Conservation (phyloP, 2,797 vertebrate genomes). For the Cuniculus paca region DNA sequence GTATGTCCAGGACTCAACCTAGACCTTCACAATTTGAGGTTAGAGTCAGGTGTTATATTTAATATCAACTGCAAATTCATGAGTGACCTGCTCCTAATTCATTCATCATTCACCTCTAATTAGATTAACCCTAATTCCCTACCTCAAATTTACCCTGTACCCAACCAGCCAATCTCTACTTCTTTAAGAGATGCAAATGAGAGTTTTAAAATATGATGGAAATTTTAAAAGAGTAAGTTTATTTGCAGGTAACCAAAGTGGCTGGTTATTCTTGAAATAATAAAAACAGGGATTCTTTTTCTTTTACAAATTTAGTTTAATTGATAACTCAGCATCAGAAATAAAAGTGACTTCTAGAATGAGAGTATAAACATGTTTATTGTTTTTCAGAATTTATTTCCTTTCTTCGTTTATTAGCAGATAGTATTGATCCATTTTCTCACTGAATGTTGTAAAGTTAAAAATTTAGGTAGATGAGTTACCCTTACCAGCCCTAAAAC, state of each 20-base stretch:
- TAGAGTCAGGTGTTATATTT: not conserved
- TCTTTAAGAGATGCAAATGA: not conserved
- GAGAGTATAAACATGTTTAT: conserved; percentile 72
- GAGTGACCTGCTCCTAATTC: not conserved
- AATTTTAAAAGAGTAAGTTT: conserved; percentile 34
- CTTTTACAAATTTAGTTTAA: conserved; percentile 80
- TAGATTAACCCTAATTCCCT: not conserved
- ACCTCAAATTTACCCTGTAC: not conserved
- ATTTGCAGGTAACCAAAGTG: conserved; percentile 33
- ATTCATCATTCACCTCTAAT: not conserved
- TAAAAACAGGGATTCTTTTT: conserved; percentile 65
- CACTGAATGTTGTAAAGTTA: conserved; percentile 54
- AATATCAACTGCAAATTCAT: not conserved
- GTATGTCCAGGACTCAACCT: not conserved
- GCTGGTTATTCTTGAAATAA: conserved; percentile 38
- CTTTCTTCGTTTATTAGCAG: conserved; percentile 53
- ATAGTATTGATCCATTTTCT: conserved; percentile 56
- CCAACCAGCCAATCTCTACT: not conserved
- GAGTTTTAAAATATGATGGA: conserved; percentile 42
- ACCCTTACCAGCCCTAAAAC: conserved; percentile 2
- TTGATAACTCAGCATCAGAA: conserved; percentile 71
- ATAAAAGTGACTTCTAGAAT: conserved; percentile 77
- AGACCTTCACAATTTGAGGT: not conserved
- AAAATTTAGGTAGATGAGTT: conserved; percentile 3
- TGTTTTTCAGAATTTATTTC: conserved; percentile 66